Percentiles rank a stretch among this genome's conserved stretches.
Conservation (phyloP, 1,140 invertebrate species). For the Ooceraea biroi region DNA sequence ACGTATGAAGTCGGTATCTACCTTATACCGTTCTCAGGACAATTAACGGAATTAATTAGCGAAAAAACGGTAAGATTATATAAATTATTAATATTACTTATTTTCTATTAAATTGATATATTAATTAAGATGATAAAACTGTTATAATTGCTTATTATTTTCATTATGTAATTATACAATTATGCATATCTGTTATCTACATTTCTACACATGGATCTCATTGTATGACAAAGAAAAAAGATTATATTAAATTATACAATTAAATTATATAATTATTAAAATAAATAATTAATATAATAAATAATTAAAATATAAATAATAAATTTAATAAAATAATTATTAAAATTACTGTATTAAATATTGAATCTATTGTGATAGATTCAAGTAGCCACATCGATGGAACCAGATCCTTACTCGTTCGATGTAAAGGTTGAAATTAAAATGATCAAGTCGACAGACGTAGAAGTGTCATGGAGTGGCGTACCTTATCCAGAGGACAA, state of each 20-base stretch:
- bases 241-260: no score
- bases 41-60: conserved; percentile 90
- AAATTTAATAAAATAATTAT: conserved; percentile 61
- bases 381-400: conserved; percentile 79
- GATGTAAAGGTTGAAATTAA: conserved; percentile 91
- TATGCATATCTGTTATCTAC: no score
- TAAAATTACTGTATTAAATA: not conserved
- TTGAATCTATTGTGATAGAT: conserved; percentile 72
- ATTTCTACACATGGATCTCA: no score
- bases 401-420: conserved; percentile 92
- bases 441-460: conserved; percentile 91
- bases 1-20: conserved; percentile 92
- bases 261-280: no score
- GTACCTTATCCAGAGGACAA: conserved; percentile 95
- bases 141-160: conserved; percentile 65
- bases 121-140: not conserved
- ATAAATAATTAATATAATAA: not conserved
- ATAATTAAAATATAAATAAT: not conserved
- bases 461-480: conserved; percentile 93
- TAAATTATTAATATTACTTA: not conserved
- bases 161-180: conserved; percentile 7
- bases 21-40: conserved; percentile 91
- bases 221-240: no score
- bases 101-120: not conserved
- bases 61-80: conserved; percentile 88